Evolutionary conservation across 2,888 invertebrate species (phyloP).

Genomic region (Caradrina clavipalpis): DNA sequence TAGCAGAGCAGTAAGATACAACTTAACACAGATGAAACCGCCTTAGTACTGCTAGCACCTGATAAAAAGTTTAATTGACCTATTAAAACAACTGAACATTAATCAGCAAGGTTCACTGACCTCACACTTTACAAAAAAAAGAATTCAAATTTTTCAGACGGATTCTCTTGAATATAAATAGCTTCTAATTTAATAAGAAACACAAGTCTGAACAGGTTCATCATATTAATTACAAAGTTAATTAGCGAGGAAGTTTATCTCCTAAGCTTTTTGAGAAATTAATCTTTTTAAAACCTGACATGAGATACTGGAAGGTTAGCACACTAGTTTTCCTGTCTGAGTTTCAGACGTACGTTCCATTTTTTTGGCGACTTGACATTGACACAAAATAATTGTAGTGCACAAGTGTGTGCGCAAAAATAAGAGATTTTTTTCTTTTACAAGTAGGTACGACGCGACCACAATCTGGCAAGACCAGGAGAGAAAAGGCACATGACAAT

Average conservation of each 20-base stretch:
- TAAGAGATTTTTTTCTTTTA: too few species aligned
- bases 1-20: too few species aligned
- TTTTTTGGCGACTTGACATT: too few species aligned
- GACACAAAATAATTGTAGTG: too few species aligned
- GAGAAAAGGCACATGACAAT: too few species aligned
- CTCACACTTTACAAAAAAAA: conserved; percentile 10
- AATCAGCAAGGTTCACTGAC: conserved; percentile 24
- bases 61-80: conserved; percentile 6
- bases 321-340: too few species aligned
- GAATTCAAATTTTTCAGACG: conserved; percentile 30
- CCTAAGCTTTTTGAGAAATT: conserved; percentile 31
- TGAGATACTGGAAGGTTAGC: background rate
- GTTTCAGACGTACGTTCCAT: too few species aligned
- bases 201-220: conserved; percentile 32
- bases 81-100: conserved; percentile 1
- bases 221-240: conserved; percentile 59
- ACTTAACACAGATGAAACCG: too few species aligned
- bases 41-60: too few species aligned
- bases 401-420: too few species aligned
- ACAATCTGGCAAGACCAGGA: too few species aligned
- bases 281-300: conserved; percentile 18
- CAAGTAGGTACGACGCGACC: too few species aligned
- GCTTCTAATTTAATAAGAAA: conserved; percentile 54
- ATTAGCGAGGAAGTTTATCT: conserved; percentile 50
- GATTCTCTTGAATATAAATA: conserved; percentile 55